A percentile compares a stretch with the other conserved stretches of the same genome.
These are phyloP conservation scores for Isurus oxyrinchus DNA, from an alignment of 2,113 vertebrate genomes.

Conservation along the genomic window DNA sequence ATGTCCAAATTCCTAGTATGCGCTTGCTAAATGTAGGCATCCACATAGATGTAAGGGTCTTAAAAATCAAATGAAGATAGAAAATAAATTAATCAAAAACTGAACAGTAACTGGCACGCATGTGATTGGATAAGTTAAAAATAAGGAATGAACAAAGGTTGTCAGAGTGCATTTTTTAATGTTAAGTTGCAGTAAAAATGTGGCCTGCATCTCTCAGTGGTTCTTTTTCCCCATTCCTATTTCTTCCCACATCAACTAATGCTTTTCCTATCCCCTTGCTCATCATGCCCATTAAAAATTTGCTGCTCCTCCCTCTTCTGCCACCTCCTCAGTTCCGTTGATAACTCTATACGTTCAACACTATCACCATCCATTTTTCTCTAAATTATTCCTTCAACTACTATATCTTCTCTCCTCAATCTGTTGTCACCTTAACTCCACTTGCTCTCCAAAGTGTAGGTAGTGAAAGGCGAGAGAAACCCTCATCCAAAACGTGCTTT, in stretches of 20 bases:
- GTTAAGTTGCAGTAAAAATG: not conserved
- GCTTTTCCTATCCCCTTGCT: not conserved
- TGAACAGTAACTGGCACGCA: not conserved
- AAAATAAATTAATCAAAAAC: not conserved
- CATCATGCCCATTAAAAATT: not conserved
- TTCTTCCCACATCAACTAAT: not conserved
- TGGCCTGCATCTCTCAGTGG: not conserved
- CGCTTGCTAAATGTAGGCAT: not conserved
- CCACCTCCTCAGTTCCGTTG: not conserved
- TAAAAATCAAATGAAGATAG: conserved; percentile 1
- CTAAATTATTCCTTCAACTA: not conserved
- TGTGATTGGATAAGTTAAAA: not conserved
- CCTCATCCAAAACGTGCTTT: not conserved
- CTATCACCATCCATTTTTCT: not conserved
- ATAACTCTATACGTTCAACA: not conserved
- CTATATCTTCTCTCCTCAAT: not conserved
- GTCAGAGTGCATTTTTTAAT: no score
- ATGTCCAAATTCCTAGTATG: not conserved
- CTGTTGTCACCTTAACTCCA: not conserved
- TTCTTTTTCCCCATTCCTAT: not conserved
- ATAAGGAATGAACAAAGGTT: not conserved
- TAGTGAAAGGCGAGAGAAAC: not conserved
- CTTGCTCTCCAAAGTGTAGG: not conserved
- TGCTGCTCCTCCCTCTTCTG: not conserved
- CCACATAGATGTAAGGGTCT: not conserved